Base-by-base conservation (phyloP, 2,797 vertebrate species). In the Malurus leucopterus region DNA sequence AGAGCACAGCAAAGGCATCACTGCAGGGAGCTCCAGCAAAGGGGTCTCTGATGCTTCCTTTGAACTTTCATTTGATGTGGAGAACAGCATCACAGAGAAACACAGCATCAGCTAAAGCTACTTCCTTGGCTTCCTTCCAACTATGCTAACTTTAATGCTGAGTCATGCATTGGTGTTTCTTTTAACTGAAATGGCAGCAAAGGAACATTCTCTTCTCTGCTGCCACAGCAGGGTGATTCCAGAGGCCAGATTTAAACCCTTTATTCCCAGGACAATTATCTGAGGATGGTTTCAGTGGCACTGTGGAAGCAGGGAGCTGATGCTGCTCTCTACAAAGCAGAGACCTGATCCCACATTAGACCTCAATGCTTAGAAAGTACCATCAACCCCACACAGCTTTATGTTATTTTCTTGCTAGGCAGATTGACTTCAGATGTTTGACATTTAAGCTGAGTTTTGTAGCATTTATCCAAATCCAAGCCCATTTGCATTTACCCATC, bases 1-100 rank as follows among this genome's bases (percentile, higher is more conserved):
- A 30, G 36, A n/a, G 30, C 23, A 24, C 15, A 55, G 40, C 24
- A 70, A 76, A 63, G 13, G 7, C 34, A 57, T 38, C 51, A 62
- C 10, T 1, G 1, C 0, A 0, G 29, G 20, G 65, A 58, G 21
- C 19, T 49, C 30, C 2, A 5, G 21, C n/a, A 81, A 51, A 49
- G 19, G 55, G 18, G 44, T 73, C 43, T 77, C 67, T 46, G 16
- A 50, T 2, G 7, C 2, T 3, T 58, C 23, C 26, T 82, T 64
- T 83, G 40, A 44, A 47, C 10, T 77, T 67, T 26, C 13, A 6
- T 65, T 81, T 75, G 15, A 20, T 67, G 2, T 18, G 50, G 54
- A 22, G 27, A 11, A 22, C 19, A 49, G 3, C 21, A 82, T 15
- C 41, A 50, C 19, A 59, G 18, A 47, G 19, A 24, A 91, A 67